Evolutionary conservation across 2,797 vertebrate genomes (phyloP), one percentile per base, ranked within the genome.

Genomic region (Hirundo rustica): DNA sequence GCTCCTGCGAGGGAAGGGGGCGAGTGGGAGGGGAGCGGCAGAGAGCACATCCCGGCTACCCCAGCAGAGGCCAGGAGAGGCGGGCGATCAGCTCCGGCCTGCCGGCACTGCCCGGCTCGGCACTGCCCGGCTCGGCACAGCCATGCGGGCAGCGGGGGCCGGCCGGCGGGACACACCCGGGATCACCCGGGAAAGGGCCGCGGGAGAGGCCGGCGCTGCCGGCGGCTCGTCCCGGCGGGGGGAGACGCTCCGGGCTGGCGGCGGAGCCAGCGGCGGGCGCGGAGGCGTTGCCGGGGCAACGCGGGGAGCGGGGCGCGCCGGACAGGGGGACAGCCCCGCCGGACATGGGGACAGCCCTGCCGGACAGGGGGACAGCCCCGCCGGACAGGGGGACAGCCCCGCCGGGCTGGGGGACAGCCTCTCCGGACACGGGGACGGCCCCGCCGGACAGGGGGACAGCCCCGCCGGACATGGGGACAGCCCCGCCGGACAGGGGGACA

Each of bases 231-330:
- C 42, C 20, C 50, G 22, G 66, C 61, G 84, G 50, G 38, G 55
- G 77, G 36, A 47, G 30, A 47, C 20, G 65, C 66, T 53, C 58
- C 44, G 61, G 66, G 47, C 89, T 53, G 92, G 51, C 48, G 80
- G 65, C 50, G 75, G 65, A 44, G 61, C 75, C 70, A 68, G 93
- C 95, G 94, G 76, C 81, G 94, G 61, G 96, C 84, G 92, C 96
- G 70, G 82, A 93, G 96, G 16, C 25, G 58, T 98, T 98, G 96
- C 97, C 98, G 55, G 88, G 98, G 98, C 87, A 98, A 98, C 97
- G 53, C 78, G 88, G 96, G 86, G 82, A 94, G 64, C 38, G 51
- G 36, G 36, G 10, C 36, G 36, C 36, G 36, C 58, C 50, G 96
- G 94, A 83, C 92, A 36, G 22, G 50, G 48, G 50, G 50, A 50